Evolutionary conservation across 1,140 invertebrate species (phyloP), one percentile per base, ranked within the genome.

Genomic region (Aphelinus certus): DNA sequence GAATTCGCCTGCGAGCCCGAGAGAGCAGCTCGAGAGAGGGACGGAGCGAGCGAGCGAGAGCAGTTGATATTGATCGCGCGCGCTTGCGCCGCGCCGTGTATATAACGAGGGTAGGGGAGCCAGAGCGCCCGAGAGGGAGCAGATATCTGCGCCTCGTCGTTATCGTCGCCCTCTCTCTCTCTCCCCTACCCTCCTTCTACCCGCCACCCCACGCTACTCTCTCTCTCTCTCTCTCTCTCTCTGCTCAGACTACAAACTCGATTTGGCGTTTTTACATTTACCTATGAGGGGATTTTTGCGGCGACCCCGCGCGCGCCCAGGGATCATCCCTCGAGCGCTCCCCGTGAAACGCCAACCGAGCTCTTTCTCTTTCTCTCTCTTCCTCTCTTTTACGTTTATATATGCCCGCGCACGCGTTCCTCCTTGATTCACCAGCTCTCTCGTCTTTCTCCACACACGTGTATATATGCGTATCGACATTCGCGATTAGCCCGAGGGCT

Each of bases 1-100:
- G 53, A 42, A 26, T 26, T 49, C 64, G n/a, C 48, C 61, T 51
- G 72, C 58, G 65, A 68, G 49, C 62, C 56, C 47, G 66, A 26
- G 26, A 26, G 26, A 26, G 66, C 51, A 64, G 57, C 61, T 48
- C 62, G 46, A 48, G 46, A 47, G 51, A 60, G 45, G 9, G 60
- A 61, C 42, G 60, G 6, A 46, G 61, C 46, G 45, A 26, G 60
- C 43, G 43, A 4, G n/a, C 62, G 56, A 26, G 26, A 26, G 72
- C 51, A 49, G 73, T 75, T 75, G 73, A 70, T 75, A 75, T 75
- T 75, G 73, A 75, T 75, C 73, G 73, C 51, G 42, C 42, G 53
- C 26, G 26, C 26, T 26, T 26, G 26, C 26, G 26, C 26, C 26
- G 26, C 26, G 26, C 26, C 26, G 26, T 26, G 26, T 26, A 67